These are phyloP conservation scores for Biston stratarius DNA, from an alignment of 2,888 invertebrate species.

Conservation along the genomic window DNA sequence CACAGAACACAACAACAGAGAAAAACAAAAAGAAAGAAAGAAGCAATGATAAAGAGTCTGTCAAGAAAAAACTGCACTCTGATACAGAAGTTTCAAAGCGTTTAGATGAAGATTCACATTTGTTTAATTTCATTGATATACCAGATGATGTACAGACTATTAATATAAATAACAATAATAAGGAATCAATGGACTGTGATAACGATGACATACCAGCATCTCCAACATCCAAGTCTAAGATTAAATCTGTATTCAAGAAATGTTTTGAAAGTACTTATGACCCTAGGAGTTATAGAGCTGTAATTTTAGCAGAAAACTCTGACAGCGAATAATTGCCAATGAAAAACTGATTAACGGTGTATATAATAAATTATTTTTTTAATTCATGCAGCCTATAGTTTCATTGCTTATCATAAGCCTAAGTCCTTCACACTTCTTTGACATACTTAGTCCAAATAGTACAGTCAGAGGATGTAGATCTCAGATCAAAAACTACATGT, in stretches of 20 bases:
- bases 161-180: constrained; percentile 44
- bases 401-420: too few relatives aligned
- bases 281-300: constrained; percentile 85
- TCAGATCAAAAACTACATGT: too few relatives aligned
- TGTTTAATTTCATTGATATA: constrained; percentile 80
- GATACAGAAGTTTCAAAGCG: constrained; percentile 71
- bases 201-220: constrained; percentile 86
- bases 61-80: constrained; percentile 74
- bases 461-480: too few relatives aligned
- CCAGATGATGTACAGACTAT: constrained; percentile 59
- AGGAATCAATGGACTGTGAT: constrained; percentile 71
- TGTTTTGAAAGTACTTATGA: constrained; percentile 92
- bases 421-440: too few relatives aligned
- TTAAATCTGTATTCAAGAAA: constrained; percentile 89
- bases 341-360: constrained; percentile 24
- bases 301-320: constrained; percentile 90
- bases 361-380: constrained; percentile 10
- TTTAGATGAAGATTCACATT: constrained; percentile 80
- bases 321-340: constrained; percentile 83
- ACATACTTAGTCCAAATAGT: too few relatives aligned
- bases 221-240: constrained; percentile 86
- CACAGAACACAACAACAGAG: constrained; percentile 72
- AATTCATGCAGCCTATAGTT: too few relatives aligned
- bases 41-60: constrained; percentile 50
- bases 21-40: constrained; percentile 65